Evolutionary conservation across 1,140 invertebrate genomes (phyloP), one percentile per base, ranked within the genome.

Genomic region (Aethina tumida): DNA sequence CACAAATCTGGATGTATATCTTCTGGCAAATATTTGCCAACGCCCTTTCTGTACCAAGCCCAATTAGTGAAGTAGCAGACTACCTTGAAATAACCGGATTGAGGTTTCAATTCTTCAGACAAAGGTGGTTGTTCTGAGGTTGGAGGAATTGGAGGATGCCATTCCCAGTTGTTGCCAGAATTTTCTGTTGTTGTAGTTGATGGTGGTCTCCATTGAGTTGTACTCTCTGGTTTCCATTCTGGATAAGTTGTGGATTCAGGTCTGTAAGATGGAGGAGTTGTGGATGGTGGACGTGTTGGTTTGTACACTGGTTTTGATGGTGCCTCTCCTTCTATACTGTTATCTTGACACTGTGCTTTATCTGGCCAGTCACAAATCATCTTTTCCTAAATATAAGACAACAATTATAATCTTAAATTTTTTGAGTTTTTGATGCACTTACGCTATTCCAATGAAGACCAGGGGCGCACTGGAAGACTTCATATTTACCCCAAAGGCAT

Each of bases 31-130:
- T 84, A 92, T 50, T 84, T 84, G 26, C 84, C 89, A 9, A 71
- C 49, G 0, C 84, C 85, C 43, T 74, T 75, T n/a, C 86, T 68
- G 48, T 90, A 90, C 84, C 89, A 92, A 1, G 89, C 85, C 90
- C 90, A 94, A 53, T 93, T 94, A 0, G 88, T 92, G 55, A 91
- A 93, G 56, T 94, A 94, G 50, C 89, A 94, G 1, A 93, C 83
- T 0, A 94, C 66, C 62, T 87, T 77, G 45, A 72, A 80, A 28
- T 71, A 58, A 18, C 56, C 58, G 0, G 58, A 60, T 15, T 53
- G 43, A 1, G 54, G 54, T 45, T 56, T 52, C 2, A 56, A 26
- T 2, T 49, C 47, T 46, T 59, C 55, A 13, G 45, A 27, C 6
- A 54, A 37, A 2, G 47, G 49, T 13, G 51, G 49, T 42, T 45